Conservation (phyloP, 2,113 vertebrate species). For the Ailuropoda melanoleuca region DNA sequence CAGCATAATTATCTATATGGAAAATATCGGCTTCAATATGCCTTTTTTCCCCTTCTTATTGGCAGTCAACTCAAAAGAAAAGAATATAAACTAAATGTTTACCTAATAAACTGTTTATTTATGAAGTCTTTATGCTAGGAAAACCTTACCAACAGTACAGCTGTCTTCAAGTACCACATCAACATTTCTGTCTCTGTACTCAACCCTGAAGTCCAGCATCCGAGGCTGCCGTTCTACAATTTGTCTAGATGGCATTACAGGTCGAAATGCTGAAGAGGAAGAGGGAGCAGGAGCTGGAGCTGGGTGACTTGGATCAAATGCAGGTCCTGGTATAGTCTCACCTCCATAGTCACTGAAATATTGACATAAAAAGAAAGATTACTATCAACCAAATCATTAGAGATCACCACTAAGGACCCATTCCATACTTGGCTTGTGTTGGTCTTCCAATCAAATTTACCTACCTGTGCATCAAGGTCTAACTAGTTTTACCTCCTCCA, state of each 20-base stretch:
- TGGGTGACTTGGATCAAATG: constrained; percentile 84
- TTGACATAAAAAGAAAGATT: constrained; percentile 59
- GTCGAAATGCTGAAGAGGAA: constrained; percentile 93
- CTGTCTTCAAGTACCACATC: constrained; percentile 97
- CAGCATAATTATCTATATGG: not conserved
- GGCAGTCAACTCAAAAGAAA: constrained; percentile 47
- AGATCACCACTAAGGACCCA: not conserved
- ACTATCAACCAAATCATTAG: constrained; percentile 43
- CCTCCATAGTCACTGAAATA: constrained; percentile 90
- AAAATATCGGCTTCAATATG: constrained; percentile 9
- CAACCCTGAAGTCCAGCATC: constrained; percentile 97
- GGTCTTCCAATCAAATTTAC: constrained; percentile 15
- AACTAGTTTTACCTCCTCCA: constrained; percentile 35
- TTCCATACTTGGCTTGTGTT: not conserved
- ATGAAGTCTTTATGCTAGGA: constrained; percentile 11
- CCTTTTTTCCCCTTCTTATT: not conserved
- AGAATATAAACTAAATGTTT: not conserved
- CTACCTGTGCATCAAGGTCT: not conserved
- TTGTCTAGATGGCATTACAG: constrained; percentile 91
- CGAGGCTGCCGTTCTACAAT: constrained; percentile 96
- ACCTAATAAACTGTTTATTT: constrained; percentile 24
- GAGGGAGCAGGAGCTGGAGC: constrained; percentile 87
- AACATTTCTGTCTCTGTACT: constrained; percentile 95
- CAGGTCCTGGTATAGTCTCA: constrained; percentile 89
- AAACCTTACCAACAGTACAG: constrained; percentile 94